Evolutionary conservation across 1,140 invertebrate genomes (phyloP).

Genomic region (Drosophila malerkotliana): DNA sequence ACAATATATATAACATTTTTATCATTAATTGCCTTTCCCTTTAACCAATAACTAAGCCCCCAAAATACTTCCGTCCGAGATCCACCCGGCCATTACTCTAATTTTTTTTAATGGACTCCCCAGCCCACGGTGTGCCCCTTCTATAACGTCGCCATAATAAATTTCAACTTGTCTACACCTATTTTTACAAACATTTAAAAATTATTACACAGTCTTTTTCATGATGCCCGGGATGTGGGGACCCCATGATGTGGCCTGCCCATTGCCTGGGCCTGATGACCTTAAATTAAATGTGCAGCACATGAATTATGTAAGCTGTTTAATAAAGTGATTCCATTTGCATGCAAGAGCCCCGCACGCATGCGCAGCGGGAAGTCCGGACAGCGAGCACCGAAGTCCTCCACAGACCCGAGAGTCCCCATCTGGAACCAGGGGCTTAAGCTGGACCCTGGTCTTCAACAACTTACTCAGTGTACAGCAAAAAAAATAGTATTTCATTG

Average conservation of each 20-base stretch:
- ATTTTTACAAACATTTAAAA: conserved; percentile 83
- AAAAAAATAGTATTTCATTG: not conserved
- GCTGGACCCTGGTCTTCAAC: conserved; percentile 52
- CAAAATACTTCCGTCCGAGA: conserved; percentile 38
- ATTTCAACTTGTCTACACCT: conserved; percentile 82
- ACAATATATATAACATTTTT: not conserved
- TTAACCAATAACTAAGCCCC: not conserved
- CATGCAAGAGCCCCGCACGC: conserved; percentile 80
- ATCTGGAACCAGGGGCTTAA: conserved; percentile 30
- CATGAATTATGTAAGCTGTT: conserved; percentile 84
- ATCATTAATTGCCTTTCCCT: not conserved
- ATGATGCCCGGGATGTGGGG: conserved; percentile 57
- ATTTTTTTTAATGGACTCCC: conserved; percentile 1
- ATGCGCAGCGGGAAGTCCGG: conserved; percentile 74
- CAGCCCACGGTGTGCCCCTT: conserved; percentile 26
- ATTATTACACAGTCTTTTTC: conserved; percentile 81
- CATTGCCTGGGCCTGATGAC: conserved; percentile 67
- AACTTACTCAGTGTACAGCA: conserved; percentile 61
- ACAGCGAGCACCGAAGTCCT: not conserved
- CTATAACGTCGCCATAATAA: conserved; percentile 72
- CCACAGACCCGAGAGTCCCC: conserved; percentile 17
- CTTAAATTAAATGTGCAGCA: conserved; percentile 83
- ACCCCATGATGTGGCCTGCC: conserved; percentile 36
- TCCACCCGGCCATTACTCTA: not conserved
- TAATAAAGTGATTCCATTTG: conserved; percentile 84